A percentile compares a stretch with the other conserved stretches of the same genome.
Evolutionary conservation across 2,113 vertebrate species (phyloP).

Genomic region (Trogon melanurus): DNA sequence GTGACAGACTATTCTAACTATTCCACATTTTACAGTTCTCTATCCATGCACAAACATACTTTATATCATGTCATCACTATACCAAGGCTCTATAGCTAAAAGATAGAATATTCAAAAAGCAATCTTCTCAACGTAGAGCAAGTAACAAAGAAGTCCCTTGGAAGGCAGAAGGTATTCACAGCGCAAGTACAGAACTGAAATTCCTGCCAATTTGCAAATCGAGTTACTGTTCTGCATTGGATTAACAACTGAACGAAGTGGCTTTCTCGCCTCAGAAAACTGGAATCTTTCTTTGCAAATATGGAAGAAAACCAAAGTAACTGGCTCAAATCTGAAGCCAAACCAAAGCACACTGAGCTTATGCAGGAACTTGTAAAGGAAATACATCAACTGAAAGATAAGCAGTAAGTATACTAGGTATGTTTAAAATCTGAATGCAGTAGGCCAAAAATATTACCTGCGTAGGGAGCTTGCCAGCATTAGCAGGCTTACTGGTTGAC

Average conservation of each 20-base stretch:
- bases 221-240: background rate
- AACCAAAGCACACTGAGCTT: background rate
- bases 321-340: background rate
- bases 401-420: background rate
- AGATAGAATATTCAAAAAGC: background rate
- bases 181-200: background rate
- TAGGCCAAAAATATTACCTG: slow-evolving; percentile 80
- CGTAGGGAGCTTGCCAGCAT: slow-evolving; percentile 93
- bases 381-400: background rate
- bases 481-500: slow-evolving; percentile 98
- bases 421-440: background rate
- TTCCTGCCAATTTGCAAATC: background rate
- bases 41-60: background rate
- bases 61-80: background rate
- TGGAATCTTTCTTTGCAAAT: background rate
- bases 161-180: background rate
- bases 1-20: background rate
- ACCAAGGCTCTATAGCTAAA: background rate
- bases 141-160: background rate
- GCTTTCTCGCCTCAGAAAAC: background rate
- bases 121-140: background rate
- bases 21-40: background rate
- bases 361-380: background rate
- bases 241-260: background rate
- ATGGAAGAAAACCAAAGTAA: background rate